phyloP scores from a whole-genome alignment of 2,888 invertebrate genomes.

The Hyposoter dolosus region DNA sequence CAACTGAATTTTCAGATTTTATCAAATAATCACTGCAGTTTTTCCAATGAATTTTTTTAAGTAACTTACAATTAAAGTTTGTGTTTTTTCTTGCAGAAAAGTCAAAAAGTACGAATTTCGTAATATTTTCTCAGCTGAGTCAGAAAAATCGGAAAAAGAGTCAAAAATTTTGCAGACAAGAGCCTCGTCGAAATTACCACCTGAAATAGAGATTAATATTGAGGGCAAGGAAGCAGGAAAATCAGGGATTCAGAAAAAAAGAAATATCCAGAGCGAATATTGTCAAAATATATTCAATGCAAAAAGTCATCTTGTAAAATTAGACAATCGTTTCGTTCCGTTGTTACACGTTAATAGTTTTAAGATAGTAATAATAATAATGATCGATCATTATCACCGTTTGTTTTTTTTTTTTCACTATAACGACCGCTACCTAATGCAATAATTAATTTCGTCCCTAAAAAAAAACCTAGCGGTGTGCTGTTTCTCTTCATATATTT shows the following conservation, averaged over 20 bases:
- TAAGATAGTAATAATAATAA: slow-evolving; percentile 76
- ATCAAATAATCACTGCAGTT: not conserved
- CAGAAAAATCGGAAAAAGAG: too few species aligned
- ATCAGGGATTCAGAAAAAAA: slow-evolving; percentile 43
- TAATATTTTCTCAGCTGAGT: too few species aligned
- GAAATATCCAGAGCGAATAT: slow-evolving; percentile 73
- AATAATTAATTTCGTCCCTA: slow-evolving; percentile 77
- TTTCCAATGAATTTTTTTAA: not conserved
- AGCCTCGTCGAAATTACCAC: too few species aligned
- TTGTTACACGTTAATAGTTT: slow-evolving; percentile 76
- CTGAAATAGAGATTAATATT: not conserved
- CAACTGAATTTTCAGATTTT: not conserved
- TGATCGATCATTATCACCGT: slow-evolving; percentile 73
- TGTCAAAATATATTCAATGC: slow-evolving; percentile 83
- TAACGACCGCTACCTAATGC: slow-evolving; percentile 81
- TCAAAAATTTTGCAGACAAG: too few species aligned
- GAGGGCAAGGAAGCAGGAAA: not conserved
- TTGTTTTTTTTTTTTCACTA: slow-evolving; percentile 75
- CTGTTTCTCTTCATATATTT: slow-evolving; percentile 36
- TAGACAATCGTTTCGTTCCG: slow-evolving; percentile 79
- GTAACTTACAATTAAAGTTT: too few species aligned
- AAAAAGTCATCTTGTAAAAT: slow-evolving; percentile 81
- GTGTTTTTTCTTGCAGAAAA: too few species aligned
- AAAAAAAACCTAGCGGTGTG: slow-evolving; percentile 78
- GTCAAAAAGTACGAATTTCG: too few species aligned